Evolutionary conservation across 2,113 vertebrate species (phyloP).

Genomic region (Muntiacus muntjak): DNA sequence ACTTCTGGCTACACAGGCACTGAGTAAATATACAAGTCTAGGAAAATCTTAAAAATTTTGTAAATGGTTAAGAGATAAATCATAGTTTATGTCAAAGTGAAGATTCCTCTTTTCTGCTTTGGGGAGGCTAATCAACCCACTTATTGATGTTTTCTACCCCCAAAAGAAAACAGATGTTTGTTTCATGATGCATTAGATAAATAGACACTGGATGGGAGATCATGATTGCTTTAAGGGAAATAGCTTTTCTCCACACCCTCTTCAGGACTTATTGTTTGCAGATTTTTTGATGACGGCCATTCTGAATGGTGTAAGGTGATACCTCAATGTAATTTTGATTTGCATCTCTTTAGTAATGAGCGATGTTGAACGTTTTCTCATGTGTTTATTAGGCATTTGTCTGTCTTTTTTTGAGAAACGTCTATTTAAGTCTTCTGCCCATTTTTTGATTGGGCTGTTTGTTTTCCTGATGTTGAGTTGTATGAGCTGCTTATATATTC

Average conservation of each 20-base stretch:
- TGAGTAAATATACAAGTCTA: not conserved
- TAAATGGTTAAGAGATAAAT: not conserved
- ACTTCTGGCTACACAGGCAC: not conserved
- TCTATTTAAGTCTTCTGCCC: not conserved
- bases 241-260: not conserved
- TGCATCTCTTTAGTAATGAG: not conserved
- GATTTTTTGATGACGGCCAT: not conserved
- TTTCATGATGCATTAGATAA: not conserved
- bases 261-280: not conserved
- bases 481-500: not conserved
- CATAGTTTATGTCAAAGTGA: not conserved
- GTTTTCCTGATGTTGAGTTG: not conserved
- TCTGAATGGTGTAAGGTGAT: not conserved
- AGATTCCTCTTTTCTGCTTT: not conserved
- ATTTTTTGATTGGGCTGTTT: not conserved
- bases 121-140: not conserved
- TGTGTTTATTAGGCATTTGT: not conserved
- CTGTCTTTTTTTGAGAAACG: not conserved
- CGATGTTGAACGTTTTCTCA: not conserved
- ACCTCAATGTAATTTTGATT: not conserved
- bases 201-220: not conserved
- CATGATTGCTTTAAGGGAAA: not conserved
- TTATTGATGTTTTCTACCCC: not conserved
- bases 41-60: not conserved
- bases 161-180: not conserved